phyloP scores from a whole-genome alignment of 2,113 vertebrate species.

The Glaucidium brasilianum region DNA sequence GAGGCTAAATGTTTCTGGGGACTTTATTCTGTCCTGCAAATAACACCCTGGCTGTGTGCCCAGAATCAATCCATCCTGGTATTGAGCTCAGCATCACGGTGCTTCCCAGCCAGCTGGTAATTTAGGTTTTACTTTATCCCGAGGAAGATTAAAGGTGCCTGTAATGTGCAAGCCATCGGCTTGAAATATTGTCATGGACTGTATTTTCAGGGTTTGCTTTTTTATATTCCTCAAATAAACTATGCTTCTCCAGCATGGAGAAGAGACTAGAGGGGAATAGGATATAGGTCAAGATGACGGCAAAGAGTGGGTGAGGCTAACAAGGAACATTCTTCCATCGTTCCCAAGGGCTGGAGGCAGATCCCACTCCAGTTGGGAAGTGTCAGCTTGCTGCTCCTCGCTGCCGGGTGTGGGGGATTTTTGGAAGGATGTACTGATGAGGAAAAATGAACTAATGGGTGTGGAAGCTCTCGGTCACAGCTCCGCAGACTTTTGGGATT shows the following conservation, averaged over 20 bases:
- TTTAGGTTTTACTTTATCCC: background rate
- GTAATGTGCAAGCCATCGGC: background rate
- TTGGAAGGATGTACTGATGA: rapidly evolving
- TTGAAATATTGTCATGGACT: background rate
- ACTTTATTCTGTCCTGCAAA: background rate
- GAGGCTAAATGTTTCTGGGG: background rate
- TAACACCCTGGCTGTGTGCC: background rate
- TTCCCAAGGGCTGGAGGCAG: rapidly evolving
- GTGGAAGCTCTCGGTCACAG: rapidly evolving
- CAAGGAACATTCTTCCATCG: background rate
- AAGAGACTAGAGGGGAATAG: background rate
- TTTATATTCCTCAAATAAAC: background rate
- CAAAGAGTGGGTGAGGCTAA: background rate
- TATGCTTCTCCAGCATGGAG: background rate
- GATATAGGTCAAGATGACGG: rapidly evolving
- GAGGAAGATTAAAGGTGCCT: background rate
- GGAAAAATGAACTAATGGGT: background rate
- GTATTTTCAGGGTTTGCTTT: background rate
- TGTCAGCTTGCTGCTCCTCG: too few species aligned
- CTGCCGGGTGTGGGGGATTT: rapidly evolving
- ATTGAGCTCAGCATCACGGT: background rate
- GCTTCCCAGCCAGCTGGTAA: background rate
- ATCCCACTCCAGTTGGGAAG: rapidly evolving
- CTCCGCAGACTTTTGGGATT: rapidly evolving
- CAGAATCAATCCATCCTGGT: background rate